phyloP scores from a whole-genome alignment of 2,113 vertebrate species.

The Felis chaus region DNA sequence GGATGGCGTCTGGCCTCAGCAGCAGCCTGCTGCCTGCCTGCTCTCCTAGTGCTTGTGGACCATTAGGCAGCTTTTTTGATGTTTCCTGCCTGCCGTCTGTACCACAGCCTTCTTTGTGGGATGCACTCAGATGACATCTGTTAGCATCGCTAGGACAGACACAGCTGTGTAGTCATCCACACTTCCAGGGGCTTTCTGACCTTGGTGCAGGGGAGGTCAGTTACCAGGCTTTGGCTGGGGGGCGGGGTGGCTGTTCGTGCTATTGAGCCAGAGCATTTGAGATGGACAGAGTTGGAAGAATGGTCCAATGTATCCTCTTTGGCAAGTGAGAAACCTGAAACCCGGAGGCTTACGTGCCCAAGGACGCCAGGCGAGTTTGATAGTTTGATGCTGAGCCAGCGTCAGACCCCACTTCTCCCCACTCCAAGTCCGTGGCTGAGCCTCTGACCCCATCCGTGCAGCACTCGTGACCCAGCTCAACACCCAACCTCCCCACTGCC shows the following conservation, averaged over 20 bases:
- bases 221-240: neutral
- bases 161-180: neutral
- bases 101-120: neutral
- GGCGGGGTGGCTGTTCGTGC: neutral
- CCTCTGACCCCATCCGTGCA: neutral
- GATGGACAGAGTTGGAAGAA: neutral
- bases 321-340: neutral
- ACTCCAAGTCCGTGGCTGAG: neutral
- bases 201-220: neutral
- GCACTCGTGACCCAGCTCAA: neutral
- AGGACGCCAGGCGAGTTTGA: neutral
- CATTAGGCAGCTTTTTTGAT: neutral
- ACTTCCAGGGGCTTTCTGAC: conserved; percentile 51
- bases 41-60: neutral
- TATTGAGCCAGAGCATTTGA: neutral
- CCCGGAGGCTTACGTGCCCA: neutral
- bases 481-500: neutral
- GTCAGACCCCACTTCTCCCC: neutral
- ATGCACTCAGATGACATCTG: neutral
- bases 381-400: neutral
- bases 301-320: neutral
- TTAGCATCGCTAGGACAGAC: neutral
- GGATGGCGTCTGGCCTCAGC: conserved; percentile 20
- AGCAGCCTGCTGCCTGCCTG: neutral
- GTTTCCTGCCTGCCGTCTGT: neutral